Percentiles rank a stretch among this genome's conserved stretches.
Conservation (phyloP, 2,113 vertebrate genomes). For the Pedionomus torquatus region DNA sequence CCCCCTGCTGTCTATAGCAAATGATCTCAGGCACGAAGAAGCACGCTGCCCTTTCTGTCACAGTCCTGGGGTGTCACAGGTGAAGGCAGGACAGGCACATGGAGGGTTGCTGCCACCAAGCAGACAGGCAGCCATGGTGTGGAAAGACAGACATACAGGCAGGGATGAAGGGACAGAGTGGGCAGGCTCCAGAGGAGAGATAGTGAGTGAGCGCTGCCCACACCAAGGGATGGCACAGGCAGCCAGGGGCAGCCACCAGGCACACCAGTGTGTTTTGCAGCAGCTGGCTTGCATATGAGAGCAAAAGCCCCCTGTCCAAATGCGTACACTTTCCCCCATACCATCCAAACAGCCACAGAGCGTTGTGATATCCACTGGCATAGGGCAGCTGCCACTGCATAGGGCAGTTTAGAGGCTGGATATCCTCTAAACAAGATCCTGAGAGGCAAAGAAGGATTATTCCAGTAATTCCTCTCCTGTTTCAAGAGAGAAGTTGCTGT, state of each 20-base stretch:
- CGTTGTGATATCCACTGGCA: not conserved
- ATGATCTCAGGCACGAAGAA: not conserved
- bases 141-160: not conserved
- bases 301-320: not conserved
- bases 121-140: not conserved
- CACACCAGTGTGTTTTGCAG: not conserved
- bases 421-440: not conserved
- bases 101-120: not conserved
- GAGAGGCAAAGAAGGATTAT: not conserved
- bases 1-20: not conserved
- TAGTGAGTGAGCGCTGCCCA: rapidly evolving
- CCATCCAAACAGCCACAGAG: not conserved
- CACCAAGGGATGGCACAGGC: rapidly evolving
- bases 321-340: not conserved
- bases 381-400: not conserved
- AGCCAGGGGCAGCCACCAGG: not conserved
- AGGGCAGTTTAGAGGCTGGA: not conserved
- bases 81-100: not conserved
- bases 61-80: not conserved
- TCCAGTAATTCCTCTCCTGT: not conserved
- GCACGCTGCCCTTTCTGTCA: not conserved
- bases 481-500: not conserved
- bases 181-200: too few species aligned
- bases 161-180: not conserved
- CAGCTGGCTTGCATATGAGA: not conserved